Conservation (phyloP, 2,888 invertebrate genomes). For the Drosophila yooni region DNA sequence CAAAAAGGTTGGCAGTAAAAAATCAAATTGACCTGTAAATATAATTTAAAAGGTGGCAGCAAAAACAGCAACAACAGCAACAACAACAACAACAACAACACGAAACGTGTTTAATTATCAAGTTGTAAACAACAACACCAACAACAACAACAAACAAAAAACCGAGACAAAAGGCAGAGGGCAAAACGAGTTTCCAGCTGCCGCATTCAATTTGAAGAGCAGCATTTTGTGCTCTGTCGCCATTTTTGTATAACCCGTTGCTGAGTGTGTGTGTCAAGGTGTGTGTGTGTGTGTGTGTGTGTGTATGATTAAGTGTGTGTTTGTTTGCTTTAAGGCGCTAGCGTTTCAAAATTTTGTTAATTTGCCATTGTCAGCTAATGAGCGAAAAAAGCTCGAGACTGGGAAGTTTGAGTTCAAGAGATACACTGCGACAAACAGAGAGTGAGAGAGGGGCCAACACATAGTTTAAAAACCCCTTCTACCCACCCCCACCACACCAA, state of each 20-base stretch:
- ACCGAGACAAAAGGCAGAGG: conserved; percentile 23
- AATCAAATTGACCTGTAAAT: conserved; percentile 80
- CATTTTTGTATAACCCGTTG: conserved; percentile 37
- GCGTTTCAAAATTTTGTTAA: conserved; percentile 44
- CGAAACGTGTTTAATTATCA: conserved; percentile 76
- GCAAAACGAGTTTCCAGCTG: conserved; percentile 37
- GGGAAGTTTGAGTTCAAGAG: not conserved
- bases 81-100: conserved; percentile 39
- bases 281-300: conserved; percentile 9
- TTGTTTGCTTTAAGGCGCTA: conserved; percentile 28
- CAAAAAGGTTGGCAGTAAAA: conserved; percentile 63
- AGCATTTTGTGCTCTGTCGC: conserved; percentile 48
- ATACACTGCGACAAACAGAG: not conserved
- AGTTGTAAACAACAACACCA: conserved; percentile 72
- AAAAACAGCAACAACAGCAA: conserved; percentile 50
- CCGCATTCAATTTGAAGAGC: conserved; percentile 52
- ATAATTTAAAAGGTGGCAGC: conserved; percentile 73
- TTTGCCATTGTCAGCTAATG: conserved; percentile 63
- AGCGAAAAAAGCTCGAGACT: conserved; percentile 25
- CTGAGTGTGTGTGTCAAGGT: conserved; percentile 8
- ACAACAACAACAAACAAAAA: conserved; percentile 15
- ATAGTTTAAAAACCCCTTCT: conserved; percentile 12
- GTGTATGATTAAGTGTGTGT: conserved; percentile 16
- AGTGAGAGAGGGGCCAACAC: not conserved
- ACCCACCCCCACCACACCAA: not conserved